Evolutionary conservation across 2,797 vertebrate species (phyloP).

Genomic region (Bovichtus diacanthus): DNA sequence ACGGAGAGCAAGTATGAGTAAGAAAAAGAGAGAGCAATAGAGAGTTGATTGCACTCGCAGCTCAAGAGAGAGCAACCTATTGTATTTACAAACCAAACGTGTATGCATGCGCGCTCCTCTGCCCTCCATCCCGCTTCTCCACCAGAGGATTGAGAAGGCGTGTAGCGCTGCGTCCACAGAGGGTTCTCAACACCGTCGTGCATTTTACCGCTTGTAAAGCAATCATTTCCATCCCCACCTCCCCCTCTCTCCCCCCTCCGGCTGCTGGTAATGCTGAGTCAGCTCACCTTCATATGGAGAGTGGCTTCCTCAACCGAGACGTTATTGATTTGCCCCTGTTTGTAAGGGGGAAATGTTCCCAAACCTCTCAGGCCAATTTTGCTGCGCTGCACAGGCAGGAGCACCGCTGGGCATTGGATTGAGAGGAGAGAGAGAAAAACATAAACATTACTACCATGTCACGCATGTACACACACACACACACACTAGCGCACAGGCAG

Average conservation of each 20-base stretch:
- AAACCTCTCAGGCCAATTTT: constrained; percentile 75
- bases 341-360: constrained; percentile 80
- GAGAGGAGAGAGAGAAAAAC: constrained; percentile 7
- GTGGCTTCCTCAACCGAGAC: constrained; percentile 77
- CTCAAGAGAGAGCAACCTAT: constrained; percentile 43
- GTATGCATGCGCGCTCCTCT: not conserved
- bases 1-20: constrained; percentile 32
- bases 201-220: constrained; percentile 80
- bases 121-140: constrained; percentile 26
- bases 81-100: constrained; percentile 51
- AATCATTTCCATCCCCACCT: constrained; percentile 74
- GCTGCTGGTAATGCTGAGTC: constrained; percentile 74
- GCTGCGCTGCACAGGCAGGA: constrained; percentile 44
- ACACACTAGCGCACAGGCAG: constrained; percentile 1
- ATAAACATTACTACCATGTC: constrained; percentile 25
- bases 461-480: constrained; percentile 1
- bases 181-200: constrained; percentile 60
- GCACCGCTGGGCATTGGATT: constrained; percentile 39
- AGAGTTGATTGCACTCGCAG: constrained; percentile 34
- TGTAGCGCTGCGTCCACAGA: constrained; percentile 66
- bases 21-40: constrained; percentile 38
- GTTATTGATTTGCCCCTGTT: constrained; percentile 82
- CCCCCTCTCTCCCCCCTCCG: constrained; percentile 12
- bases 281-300: constrained; percentile 78
- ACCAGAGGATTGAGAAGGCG: constrained; percentile 54